phyloP scores from a whole-genome alignment of 1,140 invertebrate species.

The Paralvinella palmiformis region DNA sequence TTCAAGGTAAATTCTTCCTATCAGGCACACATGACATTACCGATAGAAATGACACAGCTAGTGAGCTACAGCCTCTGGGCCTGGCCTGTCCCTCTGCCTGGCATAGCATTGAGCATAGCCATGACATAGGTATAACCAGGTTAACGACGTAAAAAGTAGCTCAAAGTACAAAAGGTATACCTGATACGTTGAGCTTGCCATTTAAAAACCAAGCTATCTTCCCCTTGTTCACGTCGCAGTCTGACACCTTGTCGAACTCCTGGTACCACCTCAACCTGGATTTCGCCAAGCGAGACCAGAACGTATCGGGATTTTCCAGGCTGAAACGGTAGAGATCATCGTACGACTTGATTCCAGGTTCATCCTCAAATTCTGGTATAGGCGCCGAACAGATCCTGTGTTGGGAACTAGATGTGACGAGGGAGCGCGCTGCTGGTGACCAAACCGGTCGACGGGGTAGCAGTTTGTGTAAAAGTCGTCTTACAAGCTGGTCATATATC shows the following conservation, averaged over 20 bases:
- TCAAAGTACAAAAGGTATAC: slow-evolving; percentile 32
- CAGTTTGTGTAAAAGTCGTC: too few species aligned
- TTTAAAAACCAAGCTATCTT: slow-evolving; percentile 45
- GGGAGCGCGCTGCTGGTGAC: too few species aligned
- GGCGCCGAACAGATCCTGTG: slow-evolving; percentile 13
- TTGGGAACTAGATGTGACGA: too few species aligned
- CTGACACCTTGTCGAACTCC: slow-evolving; percentile 46
- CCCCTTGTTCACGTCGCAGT: slow-evolving; percentile 49
- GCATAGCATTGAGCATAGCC: background rate
- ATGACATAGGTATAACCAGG: background rate
- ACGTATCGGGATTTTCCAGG: slow-evolving; percentile 48
- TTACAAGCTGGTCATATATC: too few species aligned
- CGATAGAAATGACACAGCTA: background rate
- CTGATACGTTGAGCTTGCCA: slow-evolving; percentile 54
- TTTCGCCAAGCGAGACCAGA: slow-evolving; percentile 52
- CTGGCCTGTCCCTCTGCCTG: background rate
- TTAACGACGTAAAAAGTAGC: background rate
- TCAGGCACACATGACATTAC: background rate
- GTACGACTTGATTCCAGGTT: slow-evolving; percentile 26
- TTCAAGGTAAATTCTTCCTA: background rate
- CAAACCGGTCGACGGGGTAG: too few species aligned
- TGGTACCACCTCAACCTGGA: slow-evolving; percentile 50
- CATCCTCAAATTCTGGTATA: slow-evolving; percentile 37
- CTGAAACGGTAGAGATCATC: slow-evolving; percentile 40
- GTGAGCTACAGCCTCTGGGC: background rate